phyloP scores from a whole-genome alignment of 1,140 invertebrate genomes.

The Eciton burchellii region DNA sequence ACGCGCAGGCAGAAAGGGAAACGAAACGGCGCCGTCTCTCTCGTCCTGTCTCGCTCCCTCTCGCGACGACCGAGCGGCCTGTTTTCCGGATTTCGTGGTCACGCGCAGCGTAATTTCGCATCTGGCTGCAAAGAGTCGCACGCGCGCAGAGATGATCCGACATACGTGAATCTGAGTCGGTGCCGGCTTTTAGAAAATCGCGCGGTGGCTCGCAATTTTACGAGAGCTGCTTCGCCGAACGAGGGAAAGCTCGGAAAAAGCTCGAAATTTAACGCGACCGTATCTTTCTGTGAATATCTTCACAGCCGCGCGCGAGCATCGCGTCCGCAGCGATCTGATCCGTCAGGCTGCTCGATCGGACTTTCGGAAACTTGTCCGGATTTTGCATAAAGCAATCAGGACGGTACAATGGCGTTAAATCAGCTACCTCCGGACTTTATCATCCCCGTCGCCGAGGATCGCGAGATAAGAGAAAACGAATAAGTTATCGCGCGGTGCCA shows the following conservation, averaged over 20 bases:
- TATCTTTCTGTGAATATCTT: constrained; percentile 4
- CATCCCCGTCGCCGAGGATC: constrained; percentile 12
- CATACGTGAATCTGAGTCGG: too few relatives aligned
- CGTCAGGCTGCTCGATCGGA: background rate
- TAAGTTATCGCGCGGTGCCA: constrained; percentile 70
- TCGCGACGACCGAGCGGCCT: constrained; percentile 23
- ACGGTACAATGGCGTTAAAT: background rate
- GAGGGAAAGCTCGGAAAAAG: constrained; percentile 3
- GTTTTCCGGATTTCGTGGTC: constrained; percentile 13
- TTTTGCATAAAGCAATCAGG: background rate
- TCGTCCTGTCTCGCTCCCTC: constrained; percentile 21
- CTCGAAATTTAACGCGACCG: background rate
- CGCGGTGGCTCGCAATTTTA: constrained; percentile 11
- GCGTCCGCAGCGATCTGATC: background rate
- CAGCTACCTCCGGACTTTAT: constrained; percentile 20
- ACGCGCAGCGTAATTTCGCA: constrained; percentile 37
- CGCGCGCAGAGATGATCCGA: too few relatives aligned
- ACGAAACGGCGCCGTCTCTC: constrained; percentile 20
- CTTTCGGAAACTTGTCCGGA: background rate
- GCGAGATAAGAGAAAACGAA: constrained; percentile 46
- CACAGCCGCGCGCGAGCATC: background rate
- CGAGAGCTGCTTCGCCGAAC: constrained; percentile 55
- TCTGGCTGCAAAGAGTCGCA: constrained; percentile 36
- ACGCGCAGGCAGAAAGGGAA: constrained; percentile 21
- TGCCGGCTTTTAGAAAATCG: constrained; percentile 30